phyloP scores from a whole-genome alignment of 2,888 invertebrate genomes.

The Iphiclides podalirius region DNA sequence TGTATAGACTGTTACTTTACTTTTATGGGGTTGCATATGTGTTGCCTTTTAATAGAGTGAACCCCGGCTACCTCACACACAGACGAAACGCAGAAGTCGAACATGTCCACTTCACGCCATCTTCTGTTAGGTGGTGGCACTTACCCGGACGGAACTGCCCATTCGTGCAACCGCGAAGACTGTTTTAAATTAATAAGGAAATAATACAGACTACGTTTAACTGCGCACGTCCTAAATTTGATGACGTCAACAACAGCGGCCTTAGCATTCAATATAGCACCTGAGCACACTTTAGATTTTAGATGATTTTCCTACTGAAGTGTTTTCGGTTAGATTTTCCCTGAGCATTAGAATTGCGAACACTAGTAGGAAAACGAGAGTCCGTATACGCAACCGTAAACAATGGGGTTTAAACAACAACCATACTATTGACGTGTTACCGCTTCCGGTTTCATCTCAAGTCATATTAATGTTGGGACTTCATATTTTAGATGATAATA shows the following conservation, averaged over 20 bases:
- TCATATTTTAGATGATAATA: not conserved
- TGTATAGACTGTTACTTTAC: too few species aligned
- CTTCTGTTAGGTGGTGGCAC: too few species aligned
- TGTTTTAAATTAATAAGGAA: too few species aligned
- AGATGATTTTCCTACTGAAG: constrained; percentile 12
- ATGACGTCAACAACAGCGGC: constrained; percentile 1
- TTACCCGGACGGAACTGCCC: too few species aligned
- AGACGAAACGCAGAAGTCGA: too few species aligned
- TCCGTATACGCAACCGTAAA: not conserved
- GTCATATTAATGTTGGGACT: not conserved
- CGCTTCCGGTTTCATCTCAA: constrained; percentile 4
- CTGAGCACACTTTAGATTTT: not conserved
- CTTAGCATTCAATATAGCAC: not conserved
- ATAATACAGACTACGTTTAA: too few species aligned
- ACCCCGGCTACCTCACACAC: too few species aligned
- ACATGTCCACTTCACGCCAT: too few species aligned
- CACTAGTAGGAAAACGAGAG: constrained; percentile 10
- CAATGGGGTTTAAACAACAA: constrained; percentile 17
- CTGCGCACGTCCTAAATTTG: too few species aligned
- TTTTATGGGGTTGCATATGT: too few species aligned
- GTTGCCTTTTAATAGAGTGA: too few species aligned
- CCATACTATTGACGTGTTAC: constrained; percentile 2
- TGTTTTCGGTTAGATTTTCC: constrained; percentile 2
- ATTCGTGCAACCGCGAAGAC: too few species aligned
- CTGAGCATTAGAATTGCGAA: constrained; percentile 8